Evolutionary conservation across 2,113 vertebrate species (phyloP), one percentile per base, ranked within the genome.

Genomic region (Tamias sibiricus): DNA sequence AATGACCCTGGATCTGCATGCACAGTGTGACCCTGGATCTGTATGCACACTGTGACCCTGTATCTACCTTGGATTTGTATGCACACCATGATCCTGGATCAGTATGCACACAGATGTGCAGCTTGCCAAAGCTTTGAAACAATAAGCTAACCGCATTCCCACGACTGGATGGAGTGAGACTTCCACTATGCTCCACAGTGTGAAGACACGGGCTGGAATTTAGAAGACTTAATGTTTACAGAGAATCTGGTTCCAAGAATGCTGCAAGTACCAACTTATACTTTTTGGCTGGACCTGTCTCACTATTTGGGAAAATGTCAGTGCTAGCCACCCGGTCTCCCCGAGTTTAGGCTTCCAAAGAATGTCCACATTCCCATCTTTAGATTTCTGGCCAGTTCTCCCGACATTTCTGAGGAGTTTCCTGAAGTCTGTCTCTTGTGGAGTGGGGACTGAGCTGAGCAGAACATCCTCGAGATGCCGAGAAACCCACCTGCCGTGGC

Each of bases 21-120:
- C 22, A 59, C 8, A 5, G 0, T 7, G 2, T 24, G 24, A 62
- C 24, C 59, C 59, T 62, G 24, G 24, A 2, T 24, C 24, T 26
- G 24, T 62, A 62, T 28, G 22, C 9, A 28, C 24, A 57, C 24
- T 4, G 17, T 26, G 22, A 59, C 57, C 19, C 54, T 57, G 54
- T 10, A 35, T 20, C 1, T 59, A 59, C 57, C 47, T 11, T 47
- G 57, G 20, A n/a, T 22, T 2, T 10, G 8, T 3, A 19, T 26
- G 20, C 19, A 24, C 8, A 74, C 19, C 28, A 4, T 26, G 14
- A 30, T 2, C 17, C 42, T 14, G 28, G 40, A 10, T 66, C 19
- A 4, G 26, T 30, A 32, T 35, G 5, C 7, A 0, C 1, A 13
- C 8, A 44, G 28, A 47, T 35, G 35, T 1, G 4, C 0, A 0